phyloP scores from a whole-genome alignment of 35 echinoderm and acorn worm genomes.

The Diadema setosum region DNA sequence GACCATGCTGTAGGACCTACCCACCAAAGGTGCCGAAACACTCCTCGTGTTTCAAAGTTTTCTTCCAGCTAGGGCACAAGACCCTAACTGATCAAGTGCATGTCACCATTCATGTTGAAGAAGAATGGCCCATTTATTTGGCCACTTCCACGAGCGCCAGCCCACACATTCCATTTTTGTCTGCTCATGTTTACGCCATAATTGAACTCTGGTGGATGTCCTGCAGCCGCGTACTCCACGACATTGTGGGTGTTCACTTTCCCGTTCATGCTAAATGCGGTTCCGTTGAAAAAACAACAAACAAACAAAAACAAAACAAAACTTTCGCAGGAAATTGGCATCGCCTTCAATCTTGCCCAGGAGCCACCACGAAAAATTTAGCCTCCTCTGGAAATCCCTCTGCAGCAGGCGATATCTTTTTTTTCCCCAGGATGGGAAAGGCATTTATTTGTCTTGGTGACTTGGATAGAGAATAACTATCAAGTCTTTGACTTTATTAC shows the following conservation, averaged over 20 bases:
- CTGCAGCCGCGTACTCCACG: too few relatives aligned
- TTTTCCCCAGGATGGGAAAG: too few relatives aligned
- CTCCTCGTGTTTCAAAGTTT: too few relatives aligned
- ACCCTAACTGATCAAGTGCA: neutral
- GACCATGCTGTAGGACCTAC: too few relatives aligned
- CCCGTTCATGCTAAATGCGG: neutral
- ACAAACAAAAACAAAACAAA: too few relatives aligned
- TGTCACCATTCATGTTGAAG: neutral
- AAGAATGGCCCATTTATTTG: neutral
- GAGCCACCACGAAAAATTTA: neutral
- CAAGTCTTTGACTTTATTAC: too few relatives aligned
- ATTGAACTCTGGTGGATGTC: too few relatives aligned
- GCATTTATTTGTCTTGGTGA: too few relatives aligned
- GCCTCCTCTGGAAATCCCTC: neutral
- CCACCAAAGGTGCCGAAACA: neutral
- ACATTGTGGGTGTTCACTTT: neutral
- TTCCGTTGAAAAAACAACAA: neutral
- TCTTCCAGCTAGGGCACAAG: neutral
- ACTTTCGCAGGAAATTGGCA: too few relatives aligned
- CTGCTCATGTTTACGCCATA: too few relatives aligned
- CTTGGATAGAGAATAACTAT: too few relatives aligned
- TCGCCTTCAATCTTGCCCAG: neutral
- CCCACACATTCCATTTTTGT: neutral
- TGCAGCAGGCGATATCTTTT: too few relatives aligned
- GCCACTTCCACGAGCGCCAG: neutral